Base-by-base conservation (phyloP, 2,113 vertebrate species). In the Nycticryphes semicollaris region DNA sequence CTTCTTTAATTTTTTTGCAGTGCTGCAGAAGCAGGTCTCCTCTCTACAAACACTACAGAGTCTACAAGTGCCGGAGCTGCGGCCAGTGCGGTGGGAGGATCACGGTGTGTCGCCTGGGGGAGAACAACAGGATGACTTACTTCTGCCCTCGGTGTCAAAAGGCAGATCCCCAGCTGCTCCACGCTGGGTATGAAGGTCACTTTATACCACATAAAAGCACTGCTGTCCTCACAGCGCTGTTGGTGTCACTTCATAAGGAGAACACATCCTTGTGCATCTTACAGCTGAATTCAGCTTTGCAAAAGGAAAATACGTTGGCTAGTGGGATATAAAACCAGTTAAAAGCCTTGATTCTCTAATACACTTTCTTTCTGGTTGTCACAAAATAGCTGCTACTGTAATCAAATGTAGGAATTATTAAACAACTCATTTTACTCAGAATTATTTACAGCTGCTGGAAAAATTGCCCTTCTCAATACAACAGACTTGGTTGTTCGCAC, bases 91-190 rank as follows among this genome's bases (percentile, higher is more conserved):
- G 30, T 7, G 91, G 94, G 80, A 98, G 96, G 96, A 96, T 99
- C 96, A 99, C 98, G 1, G 98, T 98, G 77, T 99, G 99, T 97
- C 99, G 98, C n/a, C 95, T 99, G 69, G 99, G 99, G 90, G 98
- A 99, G 73, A 97, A 98, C 30, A 96, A 96, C 93, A 98, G 99
- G 95, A 99, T 99, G 98, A 99, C 99, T 18, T 99, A 99, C 97
- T 99, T 99, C 97, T 99, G 99, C 84, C 95, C 98, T 57, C 95
- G 1, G 0, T 99, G 99, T 93, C 99, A 99, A 91, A 98, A 97
- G 30, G 97, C 62, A 9, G 98, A 99, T 95, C 98, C 98, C 74
- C 97, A 98, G 47, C 90, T 97, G 73, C 84, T 98, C 79, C 97
- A 95, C 83, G 37, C 97, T 73, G 96, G 99, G 99, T 99, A 98